These are phyloP conservation scores for Alloscopus bannaensis DNA, from an alignment of 2,888 invertebrate genomes.

Conservation along the genomic window DNA sequence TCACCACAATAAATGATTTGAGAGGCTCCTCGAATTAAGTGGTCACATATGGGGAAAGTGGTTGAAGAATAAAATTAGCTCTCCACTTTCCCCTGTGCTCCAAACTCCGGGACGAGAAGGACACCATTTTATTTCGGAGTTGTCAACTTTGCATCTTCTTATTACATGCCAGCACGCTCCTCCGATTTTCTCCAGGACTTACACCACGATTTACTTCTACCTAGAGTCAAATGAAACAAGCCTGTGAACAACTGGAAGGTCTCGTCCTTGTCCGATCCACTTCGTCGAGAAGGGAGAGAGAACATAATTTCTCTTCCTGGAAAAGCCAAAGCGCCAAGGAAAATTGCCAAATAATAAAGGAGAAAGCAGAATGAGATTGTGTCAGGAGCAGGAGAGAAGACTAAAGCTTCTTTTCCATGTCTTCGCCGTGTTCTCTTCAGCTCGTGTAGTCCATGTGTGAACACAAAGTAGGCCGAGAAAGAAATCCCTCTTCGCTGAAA, in stretches of 20 bases:
- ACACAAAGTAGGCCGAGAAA: constrained; percentile 1
- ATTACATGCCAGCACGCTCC: constrained; percentile 46
- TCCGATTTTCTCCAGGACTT: constrained; percentile 23
- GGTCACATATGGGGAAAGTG: constrained; percentile 63
- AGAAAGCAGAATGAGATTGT: constrained; percentile 48
- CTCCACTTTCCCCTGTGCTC: constrained; percentile 24
- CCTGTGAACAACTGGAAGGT: too few species aligned
- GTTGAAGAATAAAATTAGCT: constrained; percentile 55
- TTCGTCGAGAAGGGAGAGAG: constrained; percentile 5
- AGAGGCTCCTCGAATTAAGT: constrained; percentile 52
- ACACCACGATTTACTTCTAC: constrained; percentile 4
- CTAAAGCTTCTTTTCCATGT: constrained; percentile 9
- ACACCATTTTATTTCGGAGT: constrained; percentile 48
- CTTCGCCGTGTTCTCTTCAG: too few species aligned
- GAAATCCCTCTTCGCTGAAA: constrained; percentile 37
- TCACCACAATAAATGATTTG: too few species aligned
- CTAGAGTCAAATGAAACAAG: background rate
- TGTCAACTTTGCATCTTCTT: constrained; percentile 61
- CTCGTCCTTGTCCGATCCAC: too few species aligned
- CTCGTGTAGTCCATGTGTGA: too few species aligned
- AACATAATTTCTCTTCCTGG: constrained; percentile 2
- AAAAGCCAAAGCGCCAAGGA: constrained; percentile 38
- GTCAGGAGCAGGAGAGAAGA: constrained; percentile 41
- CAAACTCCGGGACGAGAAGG: background rate
- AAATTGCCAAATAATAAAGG: constrained; percentile 53